Evolutionary conservation across 2,888 invertebrate genomes (phyloP), one percentile per base, ranked within the genome.

Genomic region (Mactromeris polynyma): DNA sequence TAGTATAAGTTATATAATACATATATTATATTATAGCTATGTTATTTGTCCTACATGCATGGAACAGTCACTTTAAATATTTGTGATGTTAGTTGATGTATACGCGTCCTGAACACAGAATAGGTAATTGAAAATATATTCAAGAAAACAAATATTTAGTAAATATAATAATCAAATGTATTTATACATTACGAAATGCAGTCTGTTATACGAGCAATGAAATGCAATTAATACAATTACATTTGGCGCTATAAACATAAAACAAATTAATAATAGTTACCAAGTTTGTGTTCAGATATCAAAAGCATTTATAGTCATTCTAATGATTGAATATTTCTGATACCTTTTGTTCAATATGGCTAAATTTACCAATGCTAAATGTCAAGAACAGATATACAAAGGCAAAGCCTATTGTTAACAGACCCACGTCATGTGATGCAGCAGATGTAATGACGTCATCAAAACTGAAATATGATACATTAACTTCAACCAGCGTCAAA

Each of bases 381-480:
- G 98, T 97, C 77, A 98, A 98, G 95, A 98, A 98, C 77, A 98
- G 94, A 94, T 98, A 98, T 98, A 98, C 98, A 83, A 98, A 96
- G 58, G 97, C 91, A 91, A 98, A 97, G 77, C 98, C 98, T 87
- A 97, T 95, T 54, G 97, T 97, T 38, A 98, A 96, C 96, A 98
- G 98, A 93, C 97, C 97, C 88, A 98, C 97, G 95, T 98, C 98
- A 96, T 98, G 89, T 11, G 79, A 33, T 1, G 95, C 95, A 0
- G 94, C 93, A 9, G 90, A 91, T 19, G 92, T 93, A 7, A 93
- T 94, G 85, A 93, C 95, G 82, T 95, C 95, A 58, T 89, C 86
- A 89, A 94, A 94, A 89, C 95, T 95, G 92, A n/a, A 93, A 91
- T 26, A 54, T 84, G 42, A 78, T 54, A 78, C n/a, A 83, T 69